Percentiles rank a stretch among this genome's conserved stretches.
Conservation (phyloP, 2,888 invertebrate species). For the Vesta saturnalis region DNA sequence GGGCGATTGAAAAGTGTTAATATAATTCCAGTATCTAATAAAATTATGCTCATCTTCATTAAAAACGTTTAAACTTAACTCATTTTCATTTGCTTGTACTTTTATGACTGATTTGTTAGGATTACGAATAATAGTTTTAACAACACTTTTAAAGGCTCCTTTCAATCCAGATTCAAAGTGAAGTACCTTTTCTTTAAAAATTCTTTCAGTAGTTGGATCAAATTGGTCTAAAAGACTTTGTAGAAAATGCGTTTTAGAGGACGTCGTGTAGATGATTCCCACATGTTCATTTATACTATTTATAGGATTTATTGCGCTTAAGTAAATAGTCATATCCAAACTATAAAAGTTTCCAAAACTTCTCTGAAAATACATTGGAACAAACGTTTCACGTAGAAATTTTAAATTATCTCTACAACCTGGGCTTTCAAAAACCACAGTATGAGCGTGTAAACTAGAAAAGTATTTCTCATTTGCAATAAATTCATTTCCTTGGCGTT, state of each 20-base stretch:
- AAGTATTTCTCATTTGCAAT: constrained; percentile 24
- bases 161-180: constrained; percentile 19
- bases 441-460: constrained; percentile 28
- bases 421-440: constrained; percentile 36
- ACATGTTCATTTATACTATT: constrained; percentile 29
- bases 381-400: constrained; percentile 15
- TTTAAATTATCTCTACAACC: constrained; percentile 23
- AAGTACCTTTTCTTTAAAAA: constrained; percentile 15
- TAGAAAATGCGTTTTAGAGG: constrained; percentile 17
- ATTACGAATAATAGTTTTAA: neutral
- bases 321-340: constrained; percentile 32
- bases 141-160: neutral
- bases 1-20: neutral
- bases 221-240: constrained; percentile 5
- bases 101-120: neutral
- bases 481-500: constrained; percentile 9
- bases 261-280: constrained; percentile 20
- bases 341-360: constrained; percentile 29
- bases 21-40: constrained; percentile 19
- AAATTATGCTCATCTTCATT: constrained; percentile 27
- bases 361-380: constrained; percentile 16
- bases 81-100: constrained; percentile 4
- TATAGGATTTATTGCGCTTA: constrained; percentile 22
- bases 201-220: neutral
- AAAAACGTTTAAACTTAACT: constrained; percentile 31